Conservation (phyloP, 2,113 vertebrate genomes). For the Tragulus kanchil region DNA sequence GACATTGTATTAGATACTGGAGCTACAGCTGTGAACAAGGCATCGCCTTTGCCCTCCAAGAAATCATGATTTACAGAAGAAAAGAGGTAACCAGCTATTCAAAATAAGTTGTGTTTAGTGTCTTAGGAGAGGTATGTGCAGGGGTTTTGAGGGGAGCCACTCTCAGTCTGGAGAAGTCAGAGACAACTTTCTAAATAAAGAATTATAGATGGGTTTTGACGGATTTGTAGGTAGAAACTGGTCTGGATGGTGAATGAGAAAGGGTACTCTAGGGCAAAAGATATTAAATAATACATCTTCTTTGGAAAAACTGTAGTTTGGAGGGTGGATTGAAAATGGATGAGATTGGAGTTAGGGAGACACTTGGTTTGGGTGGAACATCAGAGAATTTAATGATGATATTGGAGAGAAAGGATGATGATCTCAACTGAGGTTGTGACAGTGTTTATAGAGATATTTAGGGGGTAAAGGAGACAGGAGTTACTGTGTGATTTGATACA, state of each 20-base stretch:
- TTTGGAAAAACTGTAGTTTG: constrained; percentile 45
- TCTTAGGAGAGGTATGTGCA: constrained; percentile 13
- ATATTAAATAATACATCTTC: background rate
- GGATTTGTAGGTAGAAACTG: background rate
- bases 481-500: background rate
- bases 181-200: background rate
- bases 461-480: background rate
- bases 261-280: background rate
- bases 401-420: background rate
- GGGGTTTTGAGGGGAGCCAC: background rate
- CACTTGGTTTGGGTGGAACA: constrained; percentile 16
- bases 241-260: background rate
- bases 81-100: constrained; percentile 30
- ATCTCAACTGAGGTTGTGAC: background rate
- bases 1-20: background rate
- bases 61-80: constrained; percentile 44
- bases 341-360: constrained; percentile 11
- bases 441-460: background rate
- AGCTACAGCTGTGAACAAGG: constrained; percentile 4
- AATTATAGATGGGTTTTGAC: background rate
- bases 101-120: background rate
- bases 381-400: background rate
- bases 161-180: constrained; percentile 17
- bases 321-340: background rate
- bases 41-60: background rate